Conservation (phyloP, 2,888 invertebrate genomes). For the Hoplodrina blanda region DNA sequence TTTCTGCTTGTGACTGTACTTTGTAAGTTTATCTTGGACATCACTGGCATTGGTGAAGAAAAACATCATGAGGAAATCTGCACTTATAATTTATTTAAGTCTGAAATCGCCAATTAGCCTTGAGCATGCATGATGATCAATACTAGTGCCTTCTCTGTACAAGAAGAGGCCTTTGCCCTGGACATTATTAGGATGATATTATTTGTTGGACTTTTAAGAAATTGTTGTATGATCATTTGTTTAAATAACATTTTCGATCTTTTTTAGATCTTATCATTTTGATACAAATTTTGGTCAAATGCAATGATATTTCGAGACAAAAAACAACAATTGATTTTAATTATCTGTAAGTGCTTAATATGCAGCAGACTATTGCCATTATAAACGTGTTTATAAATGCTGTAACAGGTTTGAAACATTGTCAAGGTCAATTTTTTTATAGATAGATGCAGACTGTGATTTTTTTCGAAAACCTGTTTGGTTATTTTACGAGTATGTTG, state of each 20-base stretch:
- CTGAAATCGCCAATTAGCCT: no score
- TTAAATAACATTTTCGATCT: background rate
- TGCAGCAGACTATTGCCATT: background rate
- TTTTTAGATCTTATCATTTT: no score
- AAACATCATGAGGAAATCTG: no score
- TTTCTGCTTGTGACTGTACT: no score
- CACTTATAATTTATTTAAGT: no score
- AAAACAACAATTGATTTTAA: background rate
- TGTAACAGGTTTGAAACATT: slow-evolving; percentile 32
- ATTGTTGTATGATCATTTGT: background rate
- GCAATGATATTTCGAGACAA: background rate
- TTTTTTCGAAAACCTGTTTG: slow-evolving; percentile 39
- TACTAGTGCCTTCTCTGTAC: no score
- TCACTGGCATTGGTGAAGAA: no score
- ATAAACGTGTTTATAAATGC: slow-evolving; percentile 5
- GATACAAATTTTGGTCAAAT: background rate
- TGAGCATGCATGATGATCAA: no score
- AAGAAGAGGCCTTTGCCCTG: no score
- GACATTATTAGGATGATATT: background rate
- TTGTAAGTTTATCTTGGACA: no score
- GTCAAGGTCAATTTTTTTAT: slow-evolving; percentile 50
- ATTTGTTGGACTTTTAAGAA: background rate
- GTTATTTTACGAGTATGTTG: slow-evolving; percentile 19
- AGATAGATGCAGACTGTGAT: slow-evolving; percentile 9
- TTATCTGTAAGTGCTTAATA: background rate